Evolutionary conservation across 2,888 invertebrate genomes (phyloP).

Genomic region (Dorcus parallelipipedus): DNA sequence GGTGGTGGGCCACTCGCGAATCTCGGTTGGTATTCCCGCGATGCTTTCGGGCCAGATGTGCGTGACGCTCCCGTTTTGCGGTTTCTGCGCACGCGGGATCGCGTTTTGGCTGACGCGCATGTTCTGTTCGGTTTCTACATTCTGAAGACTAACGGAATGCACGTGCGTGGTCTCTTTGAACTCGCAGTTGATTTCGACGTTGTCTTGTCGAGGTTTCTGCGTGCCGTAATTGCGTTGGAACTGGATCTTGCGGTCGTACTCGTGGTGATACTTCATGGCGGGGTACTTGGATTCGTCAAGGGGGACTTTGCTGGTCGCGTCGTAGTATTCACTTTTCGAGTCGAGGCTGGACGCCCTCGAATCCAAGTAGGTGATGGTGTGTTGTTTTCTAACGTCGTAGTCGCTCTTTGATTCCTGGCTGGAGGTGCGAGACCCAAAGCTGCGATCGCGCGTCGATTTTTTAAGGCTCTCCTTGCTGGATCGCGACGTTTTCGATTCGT

Average conservation of each 20-base stretch:
- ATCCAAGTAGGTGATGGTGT: conserved; percentile 48
- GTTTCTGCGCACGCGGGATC: conserved; percentile 45
- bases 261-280: conserved; percentile 30
- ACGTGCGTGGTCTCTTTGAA: conserved; percentile 57
- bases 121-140: conserved; percentile 67
- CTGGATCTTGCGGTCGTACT: conserved; percentile 46
- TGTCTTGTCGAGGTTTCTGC: conserved; percentile 33
- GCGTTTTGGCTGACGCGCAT: conserved; percentile 53
- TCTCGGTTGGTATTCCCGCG: conserved; percentile 52
- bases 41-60: conserved; percentile 59
- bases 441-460: conserved; percentile 50
- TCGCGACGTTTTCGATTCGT: conserved; percentile 60
- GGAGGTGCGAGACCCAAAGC: conserved; percentile 57
- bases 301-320: conserved; percentile 46
- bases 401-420: conserved; percentile 66
- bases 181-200: conserved; percentile 20
- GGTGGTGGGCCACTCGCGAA: conserved; percentile 24
- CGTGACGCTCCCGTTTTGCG: conserved; percentile 36
- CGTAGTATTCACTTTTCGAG: conserved; percentile 62
- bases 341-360: conserved; percentile 69
- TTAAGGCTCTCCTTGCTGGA: conserved; percentile 56
- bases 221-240: conserved; percentile 49
- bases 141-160: conserved; percentile 66
- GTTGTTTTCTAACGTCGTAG: conserved; percentile 42
- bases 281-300: conserved; percentile 21